These are phyloP conservation scores for Aphaenogaster ashmeadi DNA, from an alignment of 1,140 invertebrate genomes.

Conservation along the genomic window DNA sequence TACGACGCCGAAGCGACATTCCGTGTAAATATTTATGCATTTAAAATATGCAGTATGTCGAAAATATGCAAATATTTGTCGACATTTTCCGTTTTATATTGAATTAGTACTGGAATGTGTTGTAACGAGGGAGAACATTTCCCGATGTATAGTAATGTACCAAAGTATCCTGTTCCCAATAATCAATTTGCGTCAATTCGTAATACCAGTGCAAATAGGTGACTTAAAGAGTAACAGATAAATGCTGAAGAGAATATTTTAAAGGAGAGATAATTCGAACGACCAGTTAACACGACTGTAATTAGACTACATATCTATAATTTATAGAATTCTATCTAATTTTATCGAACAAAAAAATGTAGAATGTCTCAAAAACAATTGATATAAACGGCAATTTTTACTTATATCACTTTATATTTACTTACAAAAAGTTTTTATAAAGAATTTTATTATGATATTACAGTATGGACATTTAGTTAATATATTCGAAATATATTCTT, in stretches of 20 bases:
- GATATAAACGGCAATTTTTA: neutral
- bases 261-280: slow-evolving; percentile 26
- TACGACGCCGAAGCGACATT: slow-evolving; percentile 56
- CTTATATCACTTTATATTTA: neutral
- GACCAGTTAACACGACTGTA: slow-evolving; percentile 11
- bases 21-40: slow-evolving; percentile 69
- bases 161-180: neutral
- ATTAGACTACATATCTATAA: slow-evolving; percentile 26
- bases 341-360: slow-evolving; percentile 11
- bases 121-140: neutral
- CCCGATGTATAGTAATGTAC: neutral
- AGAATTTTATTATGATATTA: slow-evolving; percentile 8
- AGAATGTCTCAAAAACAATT: neutral
- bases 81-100: slow-evolving; percentile 33
- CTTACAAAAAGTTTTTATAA: neutral
- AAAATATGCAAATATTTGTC: slow-evolving; percentile 20
- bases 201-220: slow-evolving; percentile 37
- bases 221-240: slow-evolving; percentile 10
- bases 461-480: slow-evolving; percentile 15
- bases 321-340: slow-evolving; percentile 27
- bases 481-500: neutral
- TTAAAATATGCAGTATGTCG: slow-evolving; percentile 22
- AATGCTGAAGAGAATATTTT: slow-evolving; percentile 63
- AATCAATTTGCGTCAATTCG: slow-evolving; percentile 52
- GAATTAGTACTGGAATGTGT: neutral